Conservation (phyloP, 2,888 invertebrate species). For the Melinaea marsaeus region DNA sequence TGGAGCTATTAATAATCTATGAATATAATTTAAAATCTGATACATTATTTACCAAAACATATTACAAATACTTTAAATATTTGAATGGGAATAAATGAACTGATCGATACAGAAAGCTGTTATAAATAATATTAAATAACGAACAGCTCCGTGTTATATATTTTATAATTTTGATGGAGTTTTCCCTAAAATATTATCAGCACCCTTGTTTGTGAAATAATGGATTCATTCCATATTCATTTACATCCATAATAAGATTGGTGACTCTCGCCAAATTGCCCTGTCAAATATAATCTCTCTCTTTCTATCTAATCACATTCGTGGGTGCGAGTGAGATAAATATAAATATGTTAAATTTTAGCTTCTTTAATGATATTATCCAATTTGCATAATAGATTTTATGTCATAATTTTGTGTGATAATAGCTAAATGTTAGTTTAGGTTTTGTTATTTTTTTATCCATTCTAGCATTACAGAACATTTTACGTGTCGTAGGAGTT, state of each 20-base stretch:
- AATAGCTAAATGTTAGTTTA: too few species aligned
- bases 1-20: slow-evolving; percentile 37
- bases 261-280: slow-evolving; percentile 64
- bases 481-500: too few species aligned
- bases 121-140: background rate
- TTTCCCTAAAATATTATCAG: slow-evolving; percentile 61
- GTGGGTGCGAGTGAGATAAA: slow-evolving; percentile 40
- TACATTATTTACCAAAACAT: background rate
- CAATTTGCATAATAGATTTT: slow-evolving; percentile 69
- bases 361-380: slow-evolving; percentile 53
- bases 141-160: slow-evolving; percentile 45
- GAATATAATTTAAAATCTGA: background rate
- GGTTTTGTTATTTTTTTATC: too few species aligned
- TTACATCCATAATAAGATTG: slow-evolving; percentile 74
- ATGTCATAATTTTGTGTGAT: slow-evolving; percentile 49
- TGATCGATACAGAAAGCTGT: too few species aligned
- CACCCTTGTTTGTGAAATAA: slow-evolving; percentile 73
- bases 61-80: too few species aligned
- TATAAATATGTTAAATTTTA: slow-evolving; percentile 35
- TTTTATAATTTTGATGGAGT: slow-evolving; percentile 40
- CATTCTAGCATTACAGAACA: too few species aligned
- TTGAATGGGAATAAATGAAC: too few species aligned
- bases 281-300: slow-evolving; percentile 69
- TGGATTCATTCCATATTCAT: slow-evolving; percentile 77
- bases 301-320: slow-evolving; percentile 40